These are phyloP conservation scores for Macheiramphus alcinus DNA, from an alignment of 2,113 vertebrate genomes.

Conservation along the genomic window DNA sequence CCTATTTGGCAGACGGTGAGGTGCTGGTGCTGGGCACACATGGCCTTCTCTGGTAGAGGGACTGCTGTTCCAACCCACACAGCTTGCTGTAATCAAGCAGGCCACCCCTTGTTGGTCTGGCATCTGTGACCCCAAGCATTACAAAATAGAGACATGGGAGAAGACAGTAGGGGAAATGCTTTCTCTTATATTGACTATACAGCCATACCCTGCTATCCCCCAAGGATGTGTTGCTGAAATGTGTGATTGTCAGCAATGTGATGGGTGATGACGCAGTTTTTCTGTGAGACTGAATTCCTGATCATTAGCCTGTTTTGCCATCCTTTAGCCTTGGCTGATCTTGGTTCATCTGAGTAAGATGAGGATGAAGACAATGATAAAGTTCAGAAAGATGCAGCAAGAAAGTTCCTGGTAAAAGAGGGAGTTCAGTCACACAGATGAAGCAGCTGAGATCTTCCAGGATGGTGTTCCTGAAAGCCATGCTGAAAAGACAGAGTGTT, in stretches of 20 bases:
- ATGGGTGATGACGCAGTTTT: background rate
- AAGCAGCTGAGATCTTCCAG: background rate
- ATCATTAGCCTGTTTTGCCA: background rate
- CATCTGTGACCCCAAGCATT: background rate
- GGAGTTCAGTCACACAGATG: background rate
- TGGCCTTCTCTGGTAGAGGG: background rate
- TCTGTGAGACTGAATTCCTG: background rate
- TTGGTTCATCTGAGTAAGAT: background rate
- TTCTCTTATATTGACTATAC: background rate
- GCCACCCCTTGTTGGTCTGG: rapidly evolving
- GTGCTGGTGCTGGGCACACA: background rate
- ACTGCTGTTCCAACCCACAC: background rate
- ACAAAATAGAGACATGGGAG: background rate
- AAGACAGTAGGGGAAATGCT: background rate
- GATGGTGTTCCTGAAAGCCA: background rate
- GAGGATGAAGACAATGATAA: background rate
- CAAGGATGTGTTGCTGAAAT: background rate
- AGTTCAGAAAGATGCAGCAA: background rate
- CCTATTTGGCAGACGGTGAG: background rate
- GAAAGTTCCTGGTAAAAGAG: background rate
- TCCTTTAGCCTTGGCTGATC: background rate
- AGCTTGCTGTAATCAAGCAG: background rate
- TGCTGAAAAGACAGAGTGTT: background rate
- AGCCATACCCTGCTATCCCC: background rate
- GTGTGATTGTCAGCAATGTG: background rate